phyloP scores from a whole-genome alignment of 2,113 vertebrate species.

The Ictalurus punctatus region DNA sequence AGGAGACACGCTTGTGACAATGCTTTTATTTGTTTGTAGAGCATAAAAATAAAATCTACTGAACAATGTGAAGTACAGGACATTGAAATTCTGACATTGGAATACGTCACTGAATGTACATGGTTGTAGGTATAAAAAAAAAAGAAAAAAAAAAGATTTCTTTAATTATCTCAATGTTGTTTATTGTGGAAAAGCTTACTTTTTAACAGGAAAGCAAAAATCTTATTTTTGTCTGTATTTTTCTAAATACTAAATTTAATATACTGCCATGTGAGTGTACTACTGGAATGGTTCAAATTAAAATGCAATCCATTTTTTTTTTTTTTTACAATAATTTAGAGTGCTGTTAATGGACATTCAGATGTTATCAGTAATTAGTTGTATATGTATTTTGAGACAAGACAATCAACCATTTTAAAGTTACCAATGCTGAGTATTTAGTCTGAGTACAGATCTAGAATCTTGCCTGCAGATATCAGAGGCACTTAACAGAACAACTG shows the following conservation, averaged over 20 bases:
- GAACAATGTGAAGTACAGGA: slow-evolving; percentile 51
- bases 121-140: slow-evolving; percentile 24
- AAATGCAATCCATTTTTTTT: neutral
- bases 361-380: neutral
- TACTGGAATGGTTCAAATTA: slow-evolving; percentile 9
- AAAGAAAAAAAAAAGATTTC: neutral
- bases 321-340: neutral
- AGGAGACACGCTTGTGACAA: slow-evolving; percentile 82
- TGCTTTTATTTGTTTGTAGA: slow-evolving; percentile 51
- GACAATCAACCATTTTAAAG: neutral
- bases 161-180: slow-evolving; percentile 26
- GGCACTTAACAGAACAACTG: neutral
- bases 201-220: slow-evolving; percentile 21
- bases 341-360: neutral
- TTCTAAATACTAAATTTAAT: slow-evolving; percentile 24
- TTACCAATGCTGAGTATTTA: neutral
- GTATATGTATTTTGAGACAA: neutral
- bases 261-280: slow-evolving; percentile 18
- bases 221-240: slow-evolving; percentile 44
- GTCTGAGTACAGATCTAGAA: neutral
- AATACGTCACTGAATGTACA: slow-evolving; percentile 46
- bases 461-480: neutral
- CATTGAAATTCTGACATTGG: slow-evolving; percentile 46
- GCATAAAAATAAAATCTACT: slow-evolving; percentile 57
- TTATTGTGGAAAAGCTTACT: slow-evolving; percentile 23